Evolutionary conservation across 2,113 vertebrate species (phyloP).

Genomic region (Ptyas mucosa): DNA sequence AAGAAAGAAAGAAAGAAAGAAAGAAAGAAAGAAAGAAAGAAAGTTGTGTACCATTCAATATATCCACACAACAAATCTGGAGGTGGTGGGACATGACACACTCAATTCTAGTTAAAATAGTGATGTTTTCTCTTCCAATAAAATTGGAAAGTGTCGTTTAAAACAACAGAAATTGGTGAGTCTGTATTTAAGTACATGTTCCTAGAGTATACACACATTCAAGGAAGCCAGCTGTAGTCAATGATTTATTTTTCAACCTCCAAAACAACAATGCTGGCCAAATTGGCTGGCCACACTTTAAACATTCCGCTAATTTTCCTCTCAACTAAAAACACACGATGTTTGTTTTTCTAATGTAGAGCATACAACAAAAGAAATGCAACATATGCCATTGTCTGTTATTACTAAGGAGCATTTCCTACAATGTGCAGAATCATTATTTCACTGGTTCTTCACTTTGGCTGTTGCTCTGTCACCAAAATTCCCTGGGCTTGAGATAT

Average conservation of each 20-base stretch:
- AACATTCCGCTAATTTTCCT: not conserved
- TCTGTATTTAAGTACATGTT: not conserved
- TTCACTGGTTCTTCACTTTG: not conserved
- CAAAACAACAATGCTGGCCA: not conserved
- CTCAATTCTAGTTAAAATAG: not conserved
- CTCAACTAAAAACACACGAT: not conserved
- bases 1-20: not conserved
- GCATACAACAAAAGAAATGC: not conserved
- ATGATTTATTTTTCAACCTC: not conserved
- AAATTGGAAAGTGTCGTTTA: not conserved
- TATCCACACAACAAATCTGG: not conserved
- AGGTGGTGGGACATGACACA: not conserved
- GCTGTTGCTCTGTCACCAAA: not conserved
- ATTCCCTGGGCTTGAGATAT: not conserved
- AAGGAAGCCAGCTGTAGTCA: not conserved
- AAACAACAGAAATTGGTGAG: not conserved
- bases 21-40: not conserved
- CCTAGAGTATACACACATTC: not conserved
- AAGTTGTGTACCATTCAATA: not conserved
- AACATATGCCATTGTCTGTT: not conserved
- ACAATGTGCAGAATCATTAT: slow-evolving; percentile 15
- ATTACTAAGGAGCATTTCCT: not conserved
- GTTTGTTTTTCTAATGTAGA: slow-evolving; percentile 7
- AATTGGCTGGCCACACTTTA: not conserved
- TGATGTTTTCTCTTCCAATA: not conserved